A percentile compares a stretch with the other conserved stretches of the same genome.
Conservation (phyloP, 1,140 invertebrate genomes). For the Ylistrum balloti region DNA sequence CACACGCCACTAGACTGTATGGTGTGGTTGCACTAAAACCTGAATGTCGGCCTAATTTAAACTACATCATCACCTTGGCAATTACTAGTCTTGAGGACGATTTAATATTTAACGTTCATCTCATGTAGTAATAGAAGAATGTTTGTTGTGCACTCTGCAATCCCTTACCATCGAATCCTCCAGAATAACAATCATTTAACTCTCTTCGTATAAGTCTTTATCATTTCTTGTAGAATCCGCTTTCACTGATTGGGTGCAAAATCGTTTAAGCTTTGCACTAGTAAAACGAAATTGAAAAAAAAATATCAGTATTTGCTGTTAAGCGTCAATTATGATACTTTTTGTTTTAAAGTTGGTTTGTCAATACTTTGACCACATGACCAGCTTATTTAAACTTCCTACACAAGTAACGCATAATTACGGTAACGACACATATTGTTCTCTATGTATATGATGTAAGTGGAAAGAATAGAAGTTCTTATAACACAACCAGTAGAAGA, state of each 20-base stretch:
- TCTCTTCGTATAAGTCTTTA: not conserved
- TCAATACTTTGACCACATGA: too few species aligned
- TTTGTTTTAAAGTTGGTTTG: too few species aligned
- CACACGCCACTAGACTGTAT: not conserved
- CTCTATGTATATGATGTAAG: too few species aligned
- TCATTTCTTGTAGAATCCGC: not conserved
- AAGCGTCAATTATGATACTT: too few species aligned
- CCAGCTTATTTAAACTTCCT: too few species aligned
- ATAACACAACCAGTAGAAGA: too few species aligned
- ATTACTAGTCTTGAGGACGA: not conserved
- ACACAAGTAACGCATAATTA: too few species aligned
- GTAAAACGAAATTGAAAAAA: not conserved
- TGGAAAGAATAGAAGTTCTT: too few species aligned
- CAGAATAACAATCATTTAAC: not conserved
- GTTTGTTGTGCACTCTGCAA: not conserved
- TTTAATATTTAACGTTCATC: slow-evolving; percentile 1
- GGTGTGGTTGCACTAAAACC: not conserved
- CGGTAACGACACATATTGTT: too few species aligned
- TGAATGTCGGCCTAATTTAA: not conserved
- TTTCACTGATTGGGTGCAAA: not conserved
- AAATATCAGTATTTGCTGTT: not conserved
- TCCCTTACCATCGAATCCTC: too few species aligned
- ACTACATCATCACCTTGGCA: not conserved
- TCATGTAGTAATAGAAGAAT: not conserved
- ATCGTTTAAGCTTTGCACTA: not conserved